Base-by-base conservation (phyloP, 2,113 vertebrate species). In the Rhinopithecus roxellana region DNA sequence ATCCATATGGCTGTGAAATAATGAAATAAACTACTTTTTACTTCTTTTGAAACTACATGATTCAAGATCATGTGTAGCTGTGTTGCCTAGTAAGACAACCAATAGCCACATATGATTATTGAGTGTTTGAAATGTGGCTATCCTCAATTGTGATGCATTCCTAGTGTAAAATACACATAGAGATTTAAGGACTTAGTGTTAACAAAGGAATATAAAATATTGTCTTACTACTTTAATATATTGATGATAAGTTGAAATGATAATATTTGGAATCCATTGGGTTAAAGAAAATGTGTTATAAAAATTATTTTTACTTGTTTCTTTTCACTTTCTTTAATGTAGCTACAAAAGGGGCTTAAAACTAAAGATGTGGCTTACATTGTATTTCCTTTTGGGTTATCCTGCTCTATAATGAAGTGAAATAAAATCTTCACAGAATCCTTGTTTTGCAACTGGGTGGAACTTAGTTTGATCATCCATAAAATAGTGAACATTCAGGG, bases 361-460 rank as follows among this genome's bases (percentile, higher is more conserved):
- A 72, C 80, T 55, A 30, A 0, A 59, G 52, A n/a, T 23, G 5
- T 83, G 67, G 2, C 55, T 86, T 4, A 61, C 50, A 22, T 67
- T 74, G 27, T 30, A 57, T 48, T 92, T 86, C 13, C 13, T 92
- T 8, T n/a, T 93, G 18, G 70, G 17, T 59, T 77, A 84, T 84
- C 4, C 6, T 89, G 14, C 27, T 52, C 38, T 43, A 50, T 30
- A 59, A 67, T 38, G 3, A 70, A 74, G 3, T 85, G 25, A 94
- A 97, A 59, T 75, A 89, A 93, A 90, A 50, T 6, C 86, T 89
- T 50, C 22, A 69, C 48, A 89, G 50, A 95, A 89, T 67, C 12
- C 80, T 82, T 61, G 13, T 75, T 91, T 89, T 69, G 9, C 30
- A 97, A 45, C 18, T 59, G 27, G 18, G 64, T 87, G 13, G 43